Evolutionary conservation across 2,797 vertebrate species (phyloP).

Genomic region (Moxostoma hubbsi): DNA sequence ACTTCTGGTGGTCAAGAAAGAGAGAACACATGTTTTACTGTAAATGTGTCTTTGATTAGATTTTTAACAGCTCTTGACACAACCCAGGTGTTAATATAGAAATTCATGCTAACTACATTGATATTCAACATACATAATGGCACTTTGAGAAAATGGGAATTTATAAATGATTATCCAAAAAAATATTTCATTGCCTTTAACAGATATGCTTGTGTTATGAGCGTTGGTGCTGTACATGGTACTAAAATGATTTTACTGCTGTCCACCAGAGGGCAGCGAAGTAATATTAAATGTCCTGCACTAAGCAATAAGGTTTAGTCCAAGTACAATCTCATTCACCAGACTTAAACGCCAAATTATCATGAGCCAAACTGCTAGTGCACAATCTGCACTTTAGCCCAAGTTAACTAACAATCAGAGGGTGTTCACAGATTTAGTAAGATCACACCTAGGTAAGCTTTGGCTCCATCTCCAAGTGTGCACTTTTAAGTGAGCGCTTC

Average conservation of each 20-base stretch:
- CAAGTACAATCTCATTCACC: neutral
- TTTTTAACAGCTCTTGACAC: slow-evolving; percentile 1
- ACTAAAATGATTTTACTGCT: slow-evolving; percentile 25
- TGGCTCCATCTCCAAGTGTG: slow-evolving; percentile 20
- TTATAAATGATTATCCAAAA: slow-evolving; percentile 6
- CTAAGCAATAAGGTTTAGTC: neutral
- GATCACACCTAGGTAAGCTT: neutral
- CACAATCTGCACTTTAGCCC: slow-evolving; percentile 33
- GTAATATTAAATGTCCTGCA: slow-evolving; percentile 7
- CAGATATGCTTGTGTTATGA: neutral
- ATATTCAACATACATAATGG: slow-evolving; percentile 23
- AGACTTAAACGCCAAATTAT: neutral
- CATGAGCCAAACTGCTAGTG: slow-evolving; percentile 20
- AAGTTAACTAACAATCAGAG: neutral
- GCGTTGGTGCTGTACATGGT: slow-evolving; percentile 1
- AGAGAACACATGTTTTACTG: neutral
- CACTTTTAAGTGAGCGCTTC: slow-evolving; percentile 43
- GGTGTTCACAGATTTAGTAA: slow-evolving; percentile 6
- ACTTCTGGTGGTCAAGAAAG: slow-evolving; percentile 5
- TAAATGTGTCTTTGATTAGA: slow-evolving; percentile 3
- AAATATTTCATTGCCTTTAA: slow-evolving; percentile 8
- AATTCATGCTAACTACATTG: neutral
- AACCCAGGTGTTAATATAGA: neutral
- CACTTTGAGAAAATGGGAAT: slow-evolving; percentile 9
- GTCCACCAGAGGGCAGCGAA: slow-evolving; percentile 38